Evolutionary conservation across 30 jellyfish, hydroid and myxozoan species (phyloP).

Genomic region (Aurelia sp.): DNA sequence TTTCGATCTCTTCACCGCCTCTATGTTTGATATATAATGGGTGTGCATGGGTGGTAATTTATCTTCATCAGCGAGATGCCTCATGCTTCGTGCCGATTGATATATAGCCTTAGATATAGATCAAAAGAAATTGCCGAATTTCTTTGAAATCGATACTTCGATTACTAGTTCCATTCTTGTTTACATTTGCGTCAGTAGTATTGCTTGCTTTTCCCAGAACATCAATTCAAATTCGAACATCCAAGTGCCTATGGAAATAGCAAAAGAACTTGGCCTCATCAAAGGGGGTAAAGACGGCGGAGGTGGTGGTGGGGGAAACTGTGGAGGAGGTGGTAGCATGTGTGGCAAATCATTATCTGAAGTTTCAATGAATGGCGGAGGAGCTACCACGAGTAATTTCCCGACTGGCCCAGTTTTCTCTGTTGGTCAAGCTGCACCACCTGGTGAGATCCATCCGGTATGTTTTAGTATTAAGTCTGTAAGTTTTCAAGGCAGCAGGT

Average conservation of each 20-base stretch:
- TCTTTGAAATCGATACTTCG: too few species aligned
- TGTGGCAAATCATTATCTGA: slow-evolving; percentile 86
- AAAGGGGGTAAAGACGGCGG: slow-evolving; percentile 86
- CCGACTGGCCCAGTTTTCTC: slow-evolving; percentile 99
- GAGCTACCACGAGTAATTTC: slow-evolving; percentile 77
- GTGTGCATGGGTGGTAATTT: too few species aligned
- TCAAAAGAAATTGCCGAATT: too few species aligned
- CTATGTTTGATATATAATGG: too few species aligned
- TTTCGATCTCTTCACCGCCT: too few species aligned
- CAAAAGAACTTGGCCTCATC: slow-evolving; percentile 90
- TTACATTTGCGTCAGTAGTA: not conserved
- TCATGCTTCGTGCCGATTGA: too few species aligned
- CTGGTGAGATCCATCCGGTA: slow-evolving; percentile 97
- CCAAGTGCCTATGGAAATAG: slow-evolving; percentile 98
- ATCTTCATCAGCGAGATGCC: too few species aligned
- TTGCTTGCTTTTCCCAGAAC: slow-evolving; percentile 58
- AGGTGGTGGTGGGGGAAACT: slow-evolving; percentile 66
- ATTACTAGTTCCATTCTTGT: too few species aligned
- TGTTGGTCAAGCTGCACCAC: slow-evolving; percentile 98
- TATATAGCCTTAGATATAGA: too few species aligned
- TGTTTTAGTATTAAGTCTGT: not conserved
- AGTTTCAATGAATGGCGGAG: slow-evolving; percentile 88
- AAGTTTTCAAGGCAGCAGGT: too few species aligned
- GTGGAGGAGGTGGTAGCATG: slow-evolving; percentile 83
- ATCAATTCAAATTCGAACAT: slow-evolving; percentile 97